Base-by-base conservation (phyloP, 1,140 invertebrate genomes). In the Drosophila nigrodunni region DNA sequence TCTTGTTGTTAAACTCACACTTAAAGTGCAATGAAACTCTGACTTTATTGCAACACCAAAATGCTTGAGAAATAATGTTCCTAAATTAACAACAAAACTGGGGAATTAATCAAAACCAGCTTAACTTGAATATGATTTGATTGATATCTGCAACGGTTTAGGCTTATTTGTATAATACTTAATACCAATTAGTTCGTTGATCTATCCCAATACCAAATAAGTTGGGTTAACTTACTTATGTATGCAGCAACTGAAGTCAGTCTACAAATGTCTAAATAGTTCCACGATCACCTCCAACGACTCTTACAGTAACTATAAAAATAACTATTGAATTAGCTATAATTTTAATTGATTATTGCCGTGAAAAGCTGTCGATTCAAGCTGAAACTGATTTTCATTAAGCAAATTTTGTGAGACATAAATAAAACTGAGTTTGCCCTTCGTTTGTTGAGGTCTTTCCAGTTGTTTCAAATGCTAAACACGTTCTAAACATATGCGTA, bases 381-480 rank as follows among this genome's bases (percentile, higher is more conserved):
- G 18, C 18, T 21, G 18, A 21, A 55, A 77, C 55, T 60, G 37
- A 44, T 64, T 65, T 69, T 41, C 64, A 77, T 78, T 61, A 74
- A 49, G 47, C 47, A 66, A 58, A 60, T 60, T 52, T 58, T 8
- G 9, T 59, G 57, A 49, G 54, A 73, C 57, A 49, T 57, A 39
- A 13, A 21, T 37, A 37, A 9, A 54, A 37, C 30, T 70, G 44
- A 18, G 46, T 30, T 10, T 75, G 83, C 85, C 83, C 83, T 88
- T 88, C 80, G 80, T 69, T 69, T 73, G 62, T 67, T 69, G 50
- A 75, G 73, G 73, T 75, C 50, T 61, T 74, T 67, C 25, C 55
- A 41, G 37, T 52, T n/a, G 21, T 39, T 76, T 74, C 4, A 50
- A 77, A 88, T 89, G 87, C 83, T 74, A 70, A 88, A 88, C 83